Conservation (phyloP, 92 coral and sea anemone species). For the Heliopora coerulea region DNA sequence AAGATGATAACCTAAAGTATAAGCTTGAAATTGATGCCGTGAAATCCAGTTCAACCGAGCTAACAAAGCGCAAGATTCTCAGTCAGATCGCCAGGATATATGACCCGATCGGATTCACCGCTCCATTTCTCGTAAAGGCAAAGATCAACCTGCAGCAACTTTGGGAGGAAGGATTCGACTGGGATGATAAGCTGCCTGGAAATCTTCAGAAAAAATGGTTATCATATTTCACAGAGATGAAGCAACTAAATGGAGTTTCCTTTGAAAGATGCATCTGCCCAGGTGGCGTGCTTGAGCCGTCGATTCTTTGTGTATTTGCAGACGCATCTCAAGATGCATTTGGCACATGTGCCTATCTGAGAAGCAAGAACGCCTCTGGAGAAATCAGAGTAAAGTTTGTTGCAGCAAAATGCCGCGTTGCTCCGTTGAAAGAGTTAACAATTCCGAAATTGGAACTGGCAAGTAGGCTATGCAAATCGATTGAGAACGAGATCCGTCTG, state of each 20-base stretch:
- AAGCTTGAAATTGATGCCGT: neutral
- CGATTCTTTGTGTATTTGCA: conserved; percentile 44
- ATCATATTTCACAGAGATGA: conserved; percentile 30
- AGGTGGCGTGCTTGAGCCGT: conserved; percentile 15
- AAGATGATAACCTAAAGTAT: neutral
- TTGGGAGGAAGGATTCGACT: conserved; percentile 49
- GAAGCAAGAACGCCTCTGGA: too few species aligned
- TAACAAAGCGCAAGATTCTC: conserved; percentile 40
- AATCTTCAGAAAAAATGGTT: conserved; percentile 19
- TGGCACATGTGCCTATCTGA: conserved; percentile 52
- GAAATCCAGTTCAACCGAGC: neutral
- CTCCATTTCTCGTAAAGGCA: conserved; percentile 35
- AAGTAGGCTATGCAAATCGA: too few species aligned
- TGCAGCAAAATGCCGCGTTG: too few species aligned
- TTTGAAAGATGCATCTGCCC: conserved; percentile 42
- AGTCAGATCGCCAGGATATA: conserved; percentile 51
- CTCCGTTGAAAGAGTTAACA: too few species aligned
- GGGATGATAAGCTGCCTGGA: conserved; percentile 47
- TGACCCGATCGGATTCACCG: conserved; percentile 52
- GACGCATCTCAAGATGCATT: conserved; percentile 52
- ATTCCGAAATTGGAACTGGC: too few species aligned
- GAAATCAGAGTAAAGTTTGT: too few species aligned
- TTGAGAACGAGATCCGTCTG: too few species aligned
- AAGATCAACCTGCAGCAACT: conserved; percentile 41
- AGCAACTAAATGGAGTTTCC: conserved; percentile 25